phyloP scores from a whole-genome alignment of 2,113 vertebrate species.

The Chamaetylas fuelleborni region DNA sequence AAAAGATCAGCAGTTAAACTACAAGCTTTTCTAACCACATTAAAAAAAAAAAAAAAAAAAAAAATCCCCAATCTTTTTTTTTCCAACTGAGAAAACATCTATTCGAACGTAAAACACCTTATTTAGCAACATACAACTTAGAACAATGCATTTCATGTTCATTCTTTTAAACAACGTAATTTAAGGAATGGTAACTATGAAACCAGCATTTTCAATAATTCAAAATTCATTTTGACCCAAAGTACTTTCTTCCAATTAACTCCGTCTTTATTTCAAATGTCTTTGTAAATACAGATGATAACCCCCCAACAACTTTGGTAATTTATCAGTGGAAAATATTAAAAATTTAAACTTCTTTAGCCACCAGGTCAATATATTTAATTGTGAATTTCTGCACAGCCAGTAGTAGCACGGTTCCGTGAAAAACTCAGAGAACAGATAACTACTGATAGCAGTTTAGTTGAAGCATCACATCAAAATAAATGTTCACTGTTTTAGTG shows the following conservation, averaged over 20 bases:
- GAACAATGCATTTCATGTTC: background rate
- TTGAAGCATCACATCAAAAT: background rate
- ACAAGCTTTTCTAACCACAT: constrained; percentile 57
- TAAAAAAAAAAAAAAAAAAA: background rate
- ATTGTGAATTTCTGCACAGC: background rate
- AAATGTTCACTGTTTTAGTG: background rate
- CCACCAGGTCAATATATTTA: background rate
- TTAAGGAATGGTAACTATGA: background rate
- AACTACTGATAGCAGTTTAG: background rate
- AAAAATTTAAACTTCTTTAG: background rate
- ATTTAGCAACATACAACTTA: background rate
- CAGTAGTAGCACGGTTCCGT: background rate
- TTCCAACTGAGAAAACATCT: background rate
- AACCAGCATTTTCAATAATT: background rate
- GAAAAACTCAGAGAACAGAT: background rate
- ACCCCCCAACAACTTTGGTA: background rate
- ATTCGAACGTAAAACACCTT: background rate
- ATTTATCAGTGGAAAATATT: background rate
- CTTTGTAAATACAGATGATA: background rate
- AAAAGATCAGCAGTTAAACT: constrained; percentile 77
- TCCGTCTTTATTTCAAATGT: background rate
- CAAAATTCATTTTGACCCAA: background rate
- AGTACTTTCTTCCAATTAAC: background rate
- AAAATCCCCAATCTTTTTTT: background rate
- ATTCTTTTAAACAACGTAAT: background rate